Conservation (phyloP, 92 coral and sea anemone species). For the Porites divaricata region DNA sequence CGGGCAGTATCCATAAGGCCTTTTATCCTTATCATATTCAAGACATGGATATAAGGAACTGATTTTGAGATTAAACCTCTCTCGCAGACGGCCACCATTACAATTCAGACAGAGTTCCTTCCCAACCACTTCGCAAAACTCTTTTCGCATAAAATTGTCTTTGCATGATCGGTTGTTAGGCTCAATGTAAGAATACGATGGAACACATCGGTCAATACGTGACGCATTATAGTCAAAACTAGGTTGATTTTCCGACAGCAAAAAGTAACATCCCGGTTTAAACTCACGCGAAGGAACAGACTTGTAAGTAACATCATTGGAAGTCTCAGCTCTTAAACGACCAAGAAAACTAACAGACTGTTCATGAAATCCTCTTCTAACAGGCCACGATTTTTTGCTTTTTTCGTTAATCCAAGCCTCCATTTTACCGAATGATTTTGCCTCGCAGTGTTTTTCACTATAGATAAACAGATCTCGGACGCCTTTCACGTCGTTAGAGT, state of each 20-base stretch:
- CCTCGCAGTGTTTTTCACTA: slow-evolving; percentile 39
- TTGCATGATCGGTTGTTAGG: slow-evolving; percentile 53
- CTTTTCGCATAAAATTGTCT: slow-evolving; percentile 45
- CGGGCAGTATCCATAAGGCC: slow-evolving; percentile 88
- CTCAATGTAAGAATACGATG: slow-evolving; percentile 19
- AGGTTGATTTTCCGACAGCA: slow-evolving; percentile 45
- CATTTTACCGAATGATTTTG: slow-evolving; percentile 15
- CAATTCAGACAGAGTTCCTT: slow-evolving; percentile 72
- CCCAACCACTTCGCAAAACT: slow-evolving; percentile 79
- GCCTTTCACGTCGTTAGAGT: slow-evolving; percentile 29
- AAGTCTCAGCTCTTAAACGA: slow-evolving; percentile 24
- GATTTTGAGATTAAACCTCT: slow-evolving; percentile 58
- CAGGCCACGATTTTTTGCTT: neutral
- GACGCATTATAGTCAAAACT: slow-evolving; percentile 30
- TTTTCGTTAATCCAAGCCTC: slow-evolving; percentile 34
- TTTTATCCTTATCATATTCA: slow-evolving; percentile 59
- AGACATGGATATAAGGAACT: slow-evolving; percentile 66
- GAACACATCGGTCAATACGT: slow-evolving; percentile 15
- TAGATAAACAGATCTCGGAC: slow-evolving; percentile 44
- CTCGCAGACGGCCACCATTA: slow-evolving; percentile 62
- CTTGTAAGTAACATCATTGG: slow-evolving; percentile 26
- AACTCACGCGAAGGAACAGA: slow-evolving; percentile 62
- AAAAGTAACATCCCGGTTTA: slow-evolving; percentile 66
- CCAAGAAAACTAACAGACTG: slow-evolving; percentile 22
- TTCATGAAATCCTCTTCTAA: slow-evolving; percentile 4